Evolutionary conservation across 2,888 invertebrate species (phyloP).

Genomic region (Rhagium mordax): DNA sequence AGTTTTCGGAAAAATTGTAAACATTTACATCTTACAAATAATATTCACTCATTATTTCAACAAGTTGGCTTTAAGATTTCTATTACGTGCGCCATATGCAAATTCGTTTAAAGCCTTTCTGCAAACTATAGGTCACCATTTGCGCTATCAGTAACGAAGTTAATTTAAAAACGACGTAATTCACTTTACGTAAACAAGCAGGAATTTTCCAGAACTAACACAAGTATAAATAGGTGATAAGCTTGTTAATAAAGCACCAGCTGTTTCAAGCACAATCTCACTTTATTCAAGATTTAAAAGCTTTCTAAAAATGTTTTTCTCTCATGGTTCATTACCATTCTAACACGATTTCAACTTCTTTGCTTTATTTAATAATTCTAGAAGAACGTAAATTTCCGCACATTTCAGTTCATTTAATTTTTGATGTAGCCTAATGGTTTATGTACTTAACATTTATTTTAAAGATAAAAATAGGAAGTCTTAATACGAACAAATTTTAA

Average conservation of each 20-base stretch:
- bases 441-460: conserved; percentile 10
- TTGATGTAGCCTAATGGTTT: conserved; percentile 28
- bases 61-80: too few species aligned
- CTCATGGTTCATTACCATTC: conserved; percentile 49
- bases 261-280: conserved; percentile 59
- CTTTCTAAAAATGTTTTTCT: conserved; percentile 38
- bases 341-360: conserved; percentile 42
- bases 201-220: conserved; percentile 53
- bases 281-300: conserved; percentile 56
- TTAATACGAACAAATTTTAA: not conserved
- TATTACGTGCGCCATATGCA: not conserved
- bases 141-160: not conserved
- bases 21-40: too few species aligned
- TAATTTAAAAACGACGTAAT: not conserved
- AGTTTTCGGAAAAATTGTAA: too few species aligned
- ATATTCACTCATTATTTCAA: too few species aligned
- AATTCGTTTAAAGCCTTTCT: not conserved
- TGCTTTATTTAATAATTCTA: conserved; percentile 34
- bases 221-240: conserved; percentile 59
- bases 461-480: conserved; percentile 6
- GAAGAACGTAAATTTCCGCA: conserved; percentile 29
- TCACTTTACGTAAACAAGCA: conserved; percentile 46
- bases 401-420: conserved; percentile 26
- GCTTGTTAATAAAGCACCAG: conserved; percentile 60
- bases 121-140: not conserved